phyloP scores from a whole-genome alignment of 2,888 invertebrate species.

The Pasiphila rectangulata region DNA sequence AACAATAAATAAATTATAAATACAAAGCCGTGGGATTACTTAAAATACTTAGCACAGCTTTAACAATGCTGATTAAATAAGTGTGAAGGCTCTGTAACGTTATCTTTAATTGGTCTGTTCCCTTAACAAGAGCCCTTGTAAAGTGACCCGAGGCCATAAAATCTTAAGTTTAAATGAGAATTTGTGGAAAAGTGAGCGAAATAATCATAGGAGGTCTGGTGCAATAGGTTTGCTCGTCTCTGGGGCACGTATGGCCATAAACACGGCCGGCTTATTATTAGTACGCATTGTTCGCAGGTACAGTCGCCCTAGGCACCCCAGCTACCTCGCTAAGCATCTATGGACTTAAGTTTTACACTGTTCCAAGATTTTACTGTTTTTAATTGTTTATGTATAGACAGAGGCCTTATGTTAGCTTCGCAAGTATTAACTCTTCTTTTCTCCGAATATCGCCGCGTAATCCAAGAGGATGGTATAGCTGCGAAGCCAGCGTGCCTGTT shows the following conservation, averaged over 20 bases:
- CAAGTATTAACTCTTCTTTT: too few relatives aligned
- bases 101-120: constrained; percentile 32
- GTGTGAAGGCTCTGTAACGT: not conserved
- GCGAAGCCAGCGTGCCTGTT: too few relatives aligned
- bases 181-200: constrained; percentile 74
- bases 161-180: constrained; percentile 61
- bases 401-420: too few relatives aligned
- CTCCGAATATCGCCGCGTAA: too few relatives aligned
- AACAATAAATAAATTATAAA: too few relatives aligned
- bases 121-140: constrained; percentile 34
- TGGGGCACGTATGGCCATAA: constrained; percentile 78
- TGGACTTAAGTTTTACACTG: not conserved
- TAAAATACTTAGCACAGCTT: not conserved
- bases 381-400: too few relatives aligned
- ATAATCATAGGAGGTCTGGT: constrained; percentile 78
- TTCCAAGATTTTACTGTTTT: constrained; percentile 4
- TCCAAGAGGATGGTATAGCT: too few relatives aligned
- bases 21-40: too few relatives aligned
- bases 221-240: constrained; percentile 76
- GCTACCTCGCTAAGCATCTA: constrained; percentile 8
- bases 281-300: constrained; percentile 75
- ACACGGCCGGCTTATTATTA: constrained; percentile 79
- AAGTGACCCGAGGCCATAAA: constrained; percentile 49
- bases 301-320: constrained; percentile 42
- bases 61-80: not conserved